A percentile compares a stretch with the other conserved stretches of the same genome.
Evolutionary conservation across 1,140 invertebrate genomes (phyloP).

Genomic region (Euwallacea fornicatus): DNA sequence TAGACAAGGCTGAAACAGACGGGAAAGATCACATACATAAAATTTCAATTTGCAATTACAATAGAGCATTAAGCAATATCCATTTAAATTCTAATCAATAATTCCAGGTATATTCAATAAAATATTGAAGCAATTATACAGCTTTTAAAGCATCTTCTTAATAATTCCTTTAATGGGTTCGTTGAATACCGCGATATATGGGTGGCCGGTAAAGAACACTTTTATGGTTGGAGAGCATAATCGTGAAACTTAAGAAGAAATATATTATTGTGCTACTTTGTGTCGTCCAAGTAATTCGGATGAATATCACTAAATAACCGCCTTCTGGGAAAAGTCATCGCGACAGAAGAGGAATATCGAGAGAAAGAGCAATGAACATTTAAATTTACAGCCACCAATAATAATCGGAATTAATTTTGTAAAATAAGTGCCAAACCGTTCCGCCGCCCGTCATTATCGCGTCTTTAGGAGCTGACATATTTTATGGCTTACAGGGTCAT

Average conservation of each 20-base stretch:
- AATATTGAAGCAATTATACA: conserved; percentile 22
- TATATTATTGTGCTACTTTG: conserved; percentile 36
- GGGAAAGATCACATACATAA: too few species aligned
- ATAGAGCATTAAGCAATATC: too few species aligned
- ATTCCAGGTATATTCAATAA: conserved; percentile 12
- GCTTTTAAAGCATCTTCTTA: conserved; percentile 11
- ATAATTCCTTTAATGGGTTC: conserved; percentile 25
- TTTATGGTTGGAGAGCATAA: conserved; percentile 31
- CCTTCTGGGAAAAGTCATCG: conserved; percentile 29
- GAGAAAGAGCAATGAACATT: conserved; percentile 23
- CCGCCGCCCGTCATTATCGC: conserved; percentile 32
- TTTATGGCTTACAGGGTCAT: conserved; percentile 24
- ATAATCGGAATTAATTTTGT: conserved; percentile 32
- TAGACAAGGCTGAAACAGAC: too few species aligned
- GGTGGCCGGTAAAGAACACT: conserved; percentile 27
- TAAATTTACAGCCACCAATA: conserved; percentile 37
- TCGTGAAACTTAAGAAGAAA: conserved; percentile 37
- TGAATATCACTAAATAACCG: conserved; percentile 25
- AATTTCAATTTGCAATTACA: too few species aligned
- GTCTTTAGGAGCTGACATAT: conserved; percentile 31
- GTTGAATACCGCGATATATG: conserved; percentile 34
- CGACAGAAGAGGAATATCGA: conserved; percentile 16
- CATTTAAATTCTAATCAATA: neutral
- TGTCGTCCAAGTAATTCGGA: conserved; percentile 33
- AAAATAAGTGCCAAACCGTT: conserved; percentile 14